phyloP scores from a whole-genome alignment of 2,113 vertebrate genomes.

The Eptesicus fuscus region DNA sequence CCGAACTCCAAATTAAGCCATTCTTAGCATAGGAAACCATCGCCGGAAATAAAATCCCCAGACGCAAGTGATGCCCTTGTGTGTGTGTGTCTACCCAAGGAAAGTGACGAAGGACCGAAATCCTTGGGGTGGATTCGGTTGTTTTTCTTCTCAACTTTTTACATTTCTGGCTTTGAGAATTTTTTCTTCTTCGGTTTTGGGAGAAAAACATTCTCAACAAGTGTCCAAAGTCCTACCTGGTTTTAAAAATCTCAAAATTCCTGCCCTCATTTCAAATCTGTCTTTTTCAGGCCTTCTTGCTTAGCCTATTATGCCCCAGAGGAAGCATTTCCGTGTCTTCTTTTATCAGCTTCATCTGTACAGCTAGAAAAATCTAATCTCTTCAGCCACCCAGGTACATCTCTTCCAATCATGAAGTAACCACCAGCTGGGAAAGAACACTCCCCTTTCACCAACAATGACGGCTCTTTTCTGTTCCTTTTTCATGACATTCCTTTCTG shows the following conservation, averaged over 20 bases:
- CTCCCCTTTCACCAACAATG: slow-evolving; percentile 12
- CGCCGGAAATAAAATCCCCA: not conserved
- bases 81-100: not conserved
- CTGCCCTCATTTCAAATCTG: not conserved
- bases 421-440: slow-evolving; percentile 47
- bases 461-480: slow-evolving; percentile 62
- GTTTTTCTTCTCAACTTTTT: not conserved
- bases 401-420: slow-evolving; percentile 65
- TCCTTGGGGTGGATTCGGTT: not conserved
- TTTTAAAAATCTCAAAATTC: not conserved
- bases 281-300: slow-evolving; percentile 7
- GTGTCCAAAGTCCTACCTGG: not conserved
- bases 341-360: slow-evolving; percentile 52
- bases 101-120: not conserved
- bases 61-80: rapidly evolving
- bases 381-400: slow-evolving; percentile 33
- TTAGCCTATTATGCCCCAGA: not conserved
- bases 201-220: slow-evolving; percentile 24
- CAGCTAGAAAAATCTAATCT: slow-evolving; percentile 13
- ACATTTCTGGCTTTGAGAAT: not conserved
- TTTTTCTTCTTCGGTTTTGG: slow-evolving; percentile 43
- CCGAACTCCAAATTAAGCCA: not conserved
- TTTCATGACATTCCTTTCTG: slow-evolving; percentile 72
- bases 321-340: slow-evolving; percentile 45
- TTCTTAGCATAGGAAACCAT: not conserved